Conservation (phyloP, 30 jellyfish, hydroid and myxozoan genomes). For the Phacellophora camtschatica region DNA sequence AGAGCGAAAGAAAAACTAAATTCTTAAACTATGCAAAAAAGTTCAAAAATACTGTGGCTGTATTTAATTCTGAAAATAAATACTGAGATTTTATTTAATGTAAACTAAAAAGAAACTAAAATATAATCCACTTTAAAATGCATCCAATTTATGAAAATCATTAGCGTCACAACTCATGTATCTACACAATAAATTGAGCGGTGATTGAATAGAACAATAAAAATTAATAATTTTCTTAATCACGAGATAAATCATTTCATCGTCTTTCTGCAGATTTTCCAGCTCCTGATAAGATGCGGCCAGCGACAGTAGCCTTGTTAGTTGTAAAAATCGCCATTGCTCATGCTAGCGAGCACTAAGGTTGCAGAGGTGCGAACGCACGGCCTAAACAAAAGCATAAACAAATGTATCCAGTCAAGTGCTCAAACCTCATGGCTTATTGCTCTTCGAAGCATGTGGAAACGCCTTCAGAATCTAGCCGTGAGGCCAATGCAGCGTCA, state of each 20-base stretch:
- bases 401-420: conserved; percentile 25
- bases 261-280: neutral
- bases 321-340: neutral
- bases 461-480: conserved; percentile 46
- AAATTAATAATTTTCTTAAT: too few relatives aligned
- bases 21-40: too few relatives aligned
- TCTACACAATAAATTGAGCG: too few relatives aligned
- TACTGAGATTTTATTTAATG: too few relatives aligned
- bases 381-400: conserved; percentile 48
- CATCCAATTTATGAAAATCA: too few relatives aligned
- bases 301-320: neutral
- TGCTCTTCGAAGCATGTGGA: conserved; percentile 68
- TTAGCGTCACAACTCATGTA: too few relatives aligned
- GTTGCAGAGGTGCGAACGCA: neutral
- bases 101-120: too few relatives aligned
- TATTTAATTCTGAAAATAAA: too few relatives aligned
- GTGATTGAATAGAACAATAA: too few relatives aligned
- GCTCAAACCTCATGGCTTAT: conserved; percentile 55
- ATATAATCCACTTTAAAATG: too few relatives aligned
- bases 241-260: neutral
- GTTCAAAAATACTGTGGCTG: too few relatives aligned
- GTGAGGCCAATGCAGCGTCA: conserved; percentile 43
- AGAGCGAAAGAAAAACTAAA: too few relatives aligned
- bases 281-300: conserved; percentile 9
- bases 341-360: neutral